Evolutionary conservation across 2,888 invertebrate species (phyloP), one percentile per base, ranked within the genome.

Genomic region (Papilio elwesi): DNA sequence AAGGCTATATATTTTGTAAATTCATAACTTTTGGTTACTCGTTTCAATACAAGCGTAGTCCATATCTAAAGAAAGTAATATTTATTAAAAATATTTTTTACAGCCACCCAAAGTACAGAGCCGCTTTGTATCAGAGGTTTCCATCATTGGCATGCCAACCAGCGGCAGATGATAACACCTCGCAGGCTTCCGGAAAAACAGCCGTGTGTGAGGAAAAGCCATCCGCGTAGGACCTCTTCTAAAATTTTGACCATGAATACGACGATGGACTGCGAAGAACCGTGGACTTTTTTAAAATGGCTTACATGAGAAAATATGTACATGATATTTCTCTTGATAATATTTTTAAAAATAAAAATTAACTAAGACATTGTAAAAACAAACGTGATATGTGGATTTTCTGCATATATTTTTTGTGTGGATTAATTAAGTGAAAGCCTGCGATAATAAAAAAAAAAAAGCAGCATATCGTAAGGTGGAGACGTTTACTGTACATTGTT

Each of bases 31-130:
- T 26, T 26, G 26, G 4, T 26, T 26, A 26, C 26, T 26, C 26
- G 26, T 26, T 43, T 43, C 43, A 43, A 43, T 43, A 43, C 4
- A 9, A 43, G 9, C 8, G 43, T 43, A 43, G 43, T 43, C 1
- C 26, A 2, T 26, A 26, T 4, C 26, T 26, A 26, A 26, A 26
- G 1, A 26, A 26, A 26, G 4, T 26, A 26, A 26, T 26, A n/a
- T n/a, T n/a, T n/a, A n/a, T n/a, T n/a, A 26, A 26, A 26, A 26
- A 38, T 47, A 47, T 16, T 26, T 48, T 64, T 90, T 90, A 12
- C 87, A 97, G 97, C 85, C 97, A 97, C 90, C 97, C 97, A n/a
- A 97, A 96, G 88, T 97, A 97, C 90, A 95, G 96, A 78, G 95
- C 95, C 71, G 97, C 96, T 59, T 92, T 97, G 76, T 95, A 96